These are phyloP conservation scores for Rhinoraja longicauda DNA, from an alignment of 2,797 vertebrate genomes.

Conservation along the genomic window DNA sequence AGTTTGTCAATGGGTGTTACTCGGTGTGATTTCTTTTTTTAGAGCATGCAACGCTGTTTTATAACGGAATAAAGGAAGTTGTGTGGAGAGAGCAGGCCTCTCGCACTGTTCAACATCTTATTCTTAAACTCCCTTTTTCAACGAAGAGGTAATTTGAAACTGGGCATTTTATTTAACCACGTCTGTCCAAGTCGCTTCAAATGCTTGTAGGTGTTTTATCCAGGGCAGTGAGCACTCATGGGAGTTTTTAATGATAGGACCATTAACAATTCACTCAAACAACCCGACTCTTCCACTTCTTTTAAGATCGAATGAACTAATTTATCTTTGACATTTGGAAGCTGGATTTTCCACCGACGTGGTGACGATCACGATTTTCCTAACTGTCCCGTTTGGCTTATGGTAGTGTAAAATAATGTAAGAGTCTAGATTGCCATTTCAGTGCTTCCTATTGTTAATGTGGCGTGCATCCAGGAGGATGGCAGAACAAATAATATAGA, in stretches of 20 bases:
- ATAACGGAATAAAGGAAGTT: conserved; percentile 5
- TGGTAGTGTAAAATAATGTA: neutral
- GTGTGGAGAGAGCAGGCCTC: neutral
- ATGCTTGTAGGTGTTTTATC: neutral
- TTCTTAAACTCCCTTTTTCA: neutral
- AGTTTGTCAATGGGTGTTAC: too few species aligned
- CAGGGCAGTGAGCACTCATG: neutral
- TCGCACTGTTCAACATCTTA: neutral
- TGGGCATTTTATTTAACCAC: neutral
- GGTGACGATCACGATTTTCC: neutral
- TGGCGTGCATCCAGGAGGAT: neutral
- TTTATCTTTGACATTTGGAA: neutral
- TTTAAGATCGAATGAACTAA: neutral
- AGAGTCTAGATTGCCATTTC: neutral
- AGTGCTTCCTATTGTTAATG: neutral
- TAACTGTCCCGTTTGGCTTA: neutral
- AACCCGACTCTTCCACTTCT: neutral
- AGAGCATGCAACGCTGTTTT: neutral
- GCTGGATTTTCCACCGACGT: neutral
- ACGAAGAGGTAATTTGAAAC: neutral
- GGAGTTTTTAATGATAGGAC: neutral
- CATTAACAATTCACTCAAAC: neutral
- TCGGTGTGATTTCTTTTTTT: too few species aligned
- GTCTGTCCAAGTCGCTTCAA: neutral
- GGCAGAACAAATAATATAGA: too few species aligned